Conservation (phyloP, 2,113 vertebrate species). For the Macheiramphus alcinus region DNA sequence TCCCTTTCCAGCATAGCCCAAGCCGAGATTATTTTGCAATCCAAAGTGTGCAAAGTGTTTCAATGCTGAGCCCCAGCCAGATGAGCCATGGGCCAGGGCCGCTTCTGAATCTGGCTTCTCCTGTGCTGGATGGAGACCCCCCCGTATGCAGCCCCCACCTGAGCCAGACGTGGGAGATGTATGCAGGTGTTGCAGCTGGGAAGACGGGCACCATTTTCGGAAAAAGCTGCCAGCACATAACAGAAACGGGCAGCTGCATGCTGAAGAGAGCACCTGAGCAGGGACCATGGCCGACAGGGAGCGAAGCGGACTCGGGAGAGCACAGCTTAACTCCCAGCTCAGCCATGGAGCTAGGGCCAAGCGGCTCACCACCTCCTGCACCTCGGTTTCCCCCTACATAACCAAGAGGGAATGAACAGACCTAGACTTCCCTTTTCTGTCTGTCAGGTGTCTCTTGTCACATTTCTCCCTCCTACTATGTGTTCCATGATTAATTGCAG, state of each 20-base stretch:
- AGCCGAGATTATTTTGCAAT: not conserved
- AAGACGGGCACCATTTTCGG: not conserved
- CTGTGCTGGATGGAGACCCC: not conserved
- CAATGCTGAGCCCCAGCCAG: not conserved
- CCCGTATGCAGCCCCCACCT: not conserved
- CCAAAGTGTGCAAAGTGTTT: not conserved
- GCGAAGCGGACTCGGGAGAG: not conserved
- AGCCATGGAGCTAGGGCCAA: not conserved
- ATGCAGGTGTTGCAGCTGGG: not conserved
- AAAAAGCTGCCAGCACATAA: not conserved
- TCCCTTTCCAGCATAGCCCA: not conserved
- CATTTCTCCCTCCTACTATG: not conserved
- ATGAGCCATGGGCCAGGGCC: not conserved
- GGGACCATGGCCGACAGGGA: rapidly evolving
- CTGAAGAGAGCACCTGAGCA: not conserved
- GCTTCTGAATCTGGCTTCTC: not conserved
- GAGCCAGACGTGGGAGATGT: not conserved
- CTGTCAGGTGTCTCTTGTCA: not conserved
- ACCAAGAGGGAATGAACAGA: not conserved
- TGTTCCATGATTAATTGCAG: not conserved
- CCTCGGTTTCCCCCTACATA: not conserved
- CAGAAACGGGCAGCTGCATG: not conserved
- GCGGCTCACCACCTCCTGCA: not conserved
- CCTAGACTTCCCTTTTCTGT: not conserved
- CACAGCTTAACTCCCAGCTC: not conserved